phyloP scores from a whole-genome alignment of 2,797 vertebrate genomes.

The Sebastes vulpes region DNA sequence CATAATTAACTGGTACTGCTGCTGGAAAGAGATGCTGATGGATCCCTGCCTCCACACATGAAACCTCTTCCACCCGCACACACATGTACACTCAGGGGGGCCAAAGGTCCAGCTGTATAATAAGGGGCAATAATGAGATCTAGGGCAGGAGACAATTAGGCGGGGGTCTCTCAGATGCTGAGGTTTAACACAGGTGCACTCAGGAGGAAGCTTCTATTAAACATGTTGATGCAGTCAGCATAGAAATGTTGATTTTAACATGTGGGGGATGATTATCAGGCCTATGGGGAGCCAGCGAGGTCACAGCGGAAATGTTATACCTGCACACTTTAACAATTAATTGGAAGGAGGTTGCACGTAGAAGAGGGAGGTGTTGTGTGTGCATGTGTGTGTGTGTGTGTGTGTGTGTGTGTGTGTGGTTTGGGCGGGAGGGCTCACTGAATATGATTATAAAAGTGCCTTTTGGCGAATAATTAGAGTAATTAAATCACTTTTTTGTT shows the following conservation, averaged over 20 bases:
- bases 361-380: background rate
- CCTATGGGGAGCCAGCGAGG: conserved; percentile 52
- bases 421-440: background rate
- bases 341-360: conserved; percentile 39
- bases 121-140: conserved; percentile 67
- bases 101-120: conserved; percentile 52
- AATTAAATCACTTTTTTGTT: conserved; percentile 74
- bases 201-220: conserved; percentile 54
- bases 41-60: conserved; percentile 20
- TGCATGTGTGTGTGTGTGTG: conserved; percentile 1
- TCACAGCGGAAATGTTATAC: conserved; percentile 52
- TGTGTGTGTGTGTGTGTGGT: background rate
- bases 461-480: conserved; percentile 67
- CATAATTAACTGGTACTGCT: conserved; percentile 31
- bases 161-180: conserved; percentile 49
- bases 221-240: conserved; percentile 57
- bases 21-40: conserved; percentile 22
- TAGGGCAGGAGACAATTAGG: conserved; percentile 66
- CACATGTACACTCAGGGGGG: background rate
- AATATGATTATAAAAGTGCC: conserved; percentile 69
- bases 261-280: conserved; percentile 47
- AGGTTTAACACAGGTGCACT: conserved; percentile 61
- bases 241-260: conserved; percentile 57
- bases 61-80: background rate
- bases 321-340: conserved; percentile 55